Percentiles rank a stretch among this genome's conserved stretches.
Evolutionary conservation across 1,140 invertebrate genomes (phyloP).

Genomic region (Drosophila sturtevanti): DNA sequence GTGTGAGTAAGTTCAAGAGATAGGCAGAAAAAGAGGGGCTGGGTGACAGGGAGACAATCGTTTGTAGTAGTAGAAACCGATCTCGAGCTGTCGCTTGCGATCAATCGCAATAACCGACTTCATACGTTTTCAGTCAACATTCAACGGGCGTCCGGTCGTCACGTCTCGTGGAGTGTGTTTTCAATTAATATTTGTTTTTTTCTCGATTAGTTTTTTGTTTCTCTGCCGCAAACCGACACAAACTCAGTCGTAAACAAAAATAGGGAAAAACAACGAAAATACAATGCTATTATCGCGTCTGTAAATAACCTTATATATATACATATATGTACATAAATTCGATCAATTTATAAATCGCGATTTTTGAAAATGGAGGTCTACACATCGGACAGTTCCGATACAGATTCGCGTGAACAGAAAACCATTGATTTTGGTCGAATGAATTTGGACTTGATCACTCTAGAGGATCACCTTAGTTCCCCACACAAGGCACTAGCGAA

Average conservation of each 20-base stretch:
- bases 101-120: not conserved
- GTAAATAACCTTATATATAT: not conserved
- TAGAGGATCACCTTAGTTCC: conserved; percentile 83
- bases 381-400: conserved; percentile 91
- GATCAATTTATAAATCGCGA: not conserved
- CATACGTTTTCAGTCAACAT: not conserved
- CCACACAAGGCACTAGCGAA: conserved; percentile 84
- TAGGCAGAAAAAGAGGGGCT: not conserved
- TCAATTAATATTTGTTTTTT: not conserved
- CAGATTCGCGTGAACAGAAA: conserved; percentile 86
- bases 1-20: not conserved
- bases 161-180: not conserved
- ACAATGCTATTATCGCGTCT: not conserved
- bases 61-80: conserved; percentile 9
- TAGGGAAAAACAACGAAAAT: not conserved
- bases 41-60: conserved; percentile 6
- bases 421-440: conserved; percentile 89
- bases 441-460: conserved; percentile 85
- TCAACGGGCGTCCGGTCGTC: not conserved
- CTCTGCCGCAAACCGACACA: not conserved
- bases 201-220: not conserved
- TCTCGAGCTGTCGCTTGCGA: too few relatives aligned
- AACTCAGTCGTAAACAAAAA: not conserved
- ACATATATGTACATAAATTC: not conserved
- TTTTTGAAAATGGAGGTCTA: conserved; percentile 86